Conservation (phyloP, 1,140 invertebrate species). For the Trichonephila clavipes region DNA sequence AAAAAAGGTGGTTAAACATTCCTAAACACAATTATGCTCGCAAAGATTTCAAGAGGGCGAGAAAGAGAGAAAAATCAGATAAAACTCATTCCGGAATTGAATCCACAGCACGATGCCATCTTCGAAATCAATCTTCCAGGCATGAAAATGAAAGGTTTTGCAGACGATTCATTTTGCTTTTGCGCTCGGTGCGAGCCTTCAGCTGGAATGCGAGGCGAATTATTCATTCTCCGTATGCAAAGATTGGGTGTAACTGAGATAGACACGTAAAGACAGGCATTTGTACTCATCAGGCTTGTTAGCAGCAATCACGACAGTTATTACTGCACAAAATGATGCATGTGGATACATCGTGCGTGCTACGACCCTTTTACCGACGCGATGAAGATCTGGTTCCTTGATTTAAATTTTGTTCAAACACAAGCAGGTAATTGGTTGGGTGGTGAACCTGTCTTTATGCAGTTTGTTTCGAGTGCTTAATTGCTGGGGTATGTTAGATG, state of each 20-base stretch:
- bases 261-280: neutral
- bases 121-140: neutral
- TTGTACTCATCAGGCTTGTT: neutral
- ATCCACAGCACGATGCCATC: neutral
- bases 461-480: neutral
- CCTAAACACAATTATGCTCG: neutral
- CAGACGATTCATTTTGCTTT: neutral
- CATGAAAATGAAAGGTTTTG: slow-evolving; percentile 2
- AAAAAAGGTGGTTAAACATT: neutral
- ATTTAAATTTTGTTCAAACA: neutral
- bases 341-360: neutral
- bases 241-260: slow-evolving; percentile 37
- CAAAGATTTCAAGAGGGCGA: neutral
- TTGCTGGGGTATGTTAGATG: too few species aligned
- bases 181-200: neutral
- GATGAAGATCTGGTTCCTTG: neutral
- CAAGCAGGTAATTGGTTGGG: neutral
- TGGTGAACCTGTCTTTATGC: neutral
- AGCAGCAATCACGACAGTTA: neutral
- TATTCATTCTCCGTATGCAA: neutral
- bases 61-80: neutral
- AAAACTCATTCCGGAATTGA: neutral
- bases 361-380: neutral
- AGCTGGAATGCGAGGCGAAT: neutral
- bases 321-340: neutral